Conservation (phyloP, 1,140 invertebrate genomes). For the Brachionus sp. region DNA sequence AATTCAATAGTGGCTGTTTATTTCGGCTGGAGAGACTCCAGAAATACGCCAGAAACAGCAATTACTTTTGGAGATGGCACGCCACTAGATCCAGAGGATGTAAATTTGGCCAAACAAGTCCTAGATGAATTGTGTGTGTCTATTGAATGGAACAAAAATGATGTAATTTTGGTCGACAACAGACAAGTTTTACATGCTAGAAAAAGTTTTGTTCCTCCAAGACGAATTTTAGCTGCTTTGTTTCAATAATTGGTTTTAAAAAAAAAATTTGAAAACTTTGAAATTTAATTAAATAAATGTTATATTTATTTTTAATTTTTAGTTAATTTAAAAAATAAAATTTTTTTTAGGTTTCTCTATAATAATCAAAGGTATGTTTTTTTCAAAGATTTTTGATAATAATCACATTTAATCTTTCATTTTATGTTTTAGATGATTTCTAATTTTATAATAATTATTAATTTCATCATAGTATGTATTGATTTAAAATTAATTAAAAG, state of each 20-base stretch:
- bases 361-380: too few relatives aligned
- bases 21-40: conserved; percentile 50
- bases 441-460: too few relatives aligned
- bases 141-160: conserved; percentile 50
- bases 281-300: too few relatives aligned
- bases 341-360: too few relatives aligned
- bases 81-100: conserved; percentile 48
- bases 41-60: conserved; percentile 51
- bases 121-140: conserved; percentile 50
- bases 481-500: too few relatives aligned
- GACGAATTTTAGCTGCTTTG: conserved; percentile 51
- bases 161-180: conserved; percentile 53
- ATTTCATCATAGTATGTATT: too few relatives aligned
- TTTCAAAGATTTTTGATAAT: too few relatives aligned
- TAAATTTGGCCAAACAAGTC: conserved; percentile 48
- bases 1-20: conserved; percentile 54
- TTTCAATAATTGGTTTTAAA: conserved; percentile 43
- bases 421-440: too few relatives aligned
- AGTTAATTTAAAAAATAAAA: too few relatives aligned
- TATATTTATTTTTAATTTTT: too few relatives aligned
- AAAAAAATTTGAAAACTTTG: too few relatives aligned
- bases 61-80: conserved; percentile 50
- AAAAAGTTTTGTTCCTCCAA: conserved; percentile 50
- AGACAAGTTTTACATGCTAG: conserved; percentile 51
- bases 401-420: too few relatives aligned